phyloP scores from a whole-genome alignment of 2,113 vertebrate genomes.

The Falcunculus frontatus region DNA sequence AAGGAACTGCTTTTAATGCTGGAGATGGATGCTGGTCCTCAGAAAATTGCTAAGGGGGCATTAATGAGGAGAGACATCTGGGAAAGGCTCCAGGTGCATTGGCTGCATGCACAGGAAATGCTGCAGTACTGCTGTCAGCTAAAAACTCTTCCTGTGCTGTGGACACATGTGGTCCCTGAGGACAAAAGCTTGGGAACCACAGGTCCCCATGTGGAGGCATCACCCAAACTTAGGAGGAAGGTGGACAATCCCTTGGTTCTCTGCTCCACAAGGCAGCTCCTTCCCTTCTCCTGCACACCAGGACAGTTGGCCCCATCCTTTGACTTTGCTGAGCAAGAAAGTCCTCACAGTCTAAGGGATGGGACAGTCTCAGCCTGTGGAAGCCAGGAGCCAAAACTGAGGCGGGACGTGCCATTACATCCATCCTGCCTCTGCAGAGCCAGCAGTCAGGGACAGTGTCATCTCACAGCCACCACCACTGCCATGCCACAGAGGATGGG shows the following conservation, averaged over 20 bases:
- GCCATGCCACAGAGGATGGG: background rate
- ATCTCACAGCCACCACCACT: background rate
- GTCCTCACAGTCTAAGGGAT: background rate
- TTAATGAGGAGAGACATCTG: constrained; percentile 47
- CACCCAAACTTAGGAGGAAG: background rate
- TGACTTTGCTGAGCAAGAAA: background rate
- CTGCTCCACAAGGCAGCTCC: background rate
- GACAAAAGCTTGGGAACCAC: background rate
- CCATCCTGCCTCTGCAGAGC: background rate
- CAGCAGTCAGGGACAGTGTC: background rate
- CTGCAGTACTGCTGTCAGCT: constrained; percentile 9
- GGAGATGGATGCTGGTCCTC: constrained; percentile 42
- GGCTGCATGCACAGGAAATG: background rate
- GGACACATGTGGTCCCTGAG: background rate
- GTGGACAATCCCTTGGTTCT: background rate
- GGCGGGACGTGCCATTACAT: fast-evolving
- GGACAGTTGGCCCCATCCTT: background rate
- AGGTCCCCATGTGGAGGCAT: fast-evolving
- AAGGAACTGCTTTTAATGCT: constrained; percentile 60
- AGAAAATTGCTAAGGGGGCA: constrained; percentile 53
- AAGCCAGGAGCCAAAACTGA: background rate
- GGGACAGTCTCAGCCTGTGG: background rate
- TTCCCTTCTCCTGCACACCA: background rate
- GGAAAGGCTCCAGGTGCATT: constrained; percentile 41
- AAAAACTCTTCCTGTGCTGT: background rate